Conservation (phyloP, 2,797 vertebrate genomes). For the Antennarius maculatus region DNA sequence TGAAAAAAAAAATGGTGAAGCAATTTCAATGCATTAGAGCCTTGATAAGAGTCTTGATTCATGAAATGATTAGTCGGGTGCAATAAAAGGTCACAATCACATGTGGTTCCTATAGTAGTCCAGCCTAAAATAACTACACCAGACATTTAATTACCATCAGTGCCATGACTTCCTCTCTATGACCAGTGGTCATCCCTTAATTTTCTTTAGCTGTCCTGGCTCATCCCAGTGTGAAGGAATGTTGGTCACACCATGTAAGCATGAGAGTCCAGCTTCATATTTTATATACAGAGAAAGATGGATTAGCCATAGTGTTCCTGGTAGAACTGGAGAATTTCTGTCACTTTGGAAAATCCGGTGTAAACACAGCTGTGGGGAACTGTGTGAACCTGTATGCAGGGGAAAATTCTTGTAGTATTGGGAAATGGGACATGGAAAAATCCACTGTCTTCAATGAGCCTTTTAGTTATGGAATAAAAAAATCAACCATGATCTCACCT, state of each 20-base stretch:
- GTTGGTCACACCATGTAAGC: slow-evolving; percentile 1
- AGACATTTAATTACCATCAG: neutral
- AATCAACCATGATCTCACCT: neutral
- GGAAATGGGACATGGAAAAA: neutral
- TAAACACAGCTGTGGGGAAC: slow-evolving; percentile 38
- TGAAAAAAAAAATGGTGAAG: neutral
- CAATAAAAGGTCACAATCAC: no score
- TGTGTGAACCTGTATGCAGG: neutral
- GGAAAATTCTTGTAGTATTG: neutral
- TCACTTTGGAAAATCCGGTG: slow-evolving; percentile 33
- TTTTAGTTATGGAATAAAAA: neutral
- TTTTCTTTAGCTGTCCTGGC: slow-evolving; percentile 9
- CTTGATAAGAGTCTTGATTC: neutral
- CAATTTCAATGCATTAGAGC: neutral
- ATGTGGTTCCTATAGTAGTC: neutral
- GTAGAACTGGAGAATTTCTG: slow-evolving; percentile 15
- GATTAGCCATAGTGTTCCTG: slow-evolving; percentile 26
- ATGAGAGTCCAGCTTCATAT: slow-evolving; percentile 15
- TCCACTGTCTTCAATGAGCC: neutral
- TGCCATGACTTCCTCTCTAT: neutral
- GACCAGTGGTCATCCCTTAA: slow-evolving; percentile 5
- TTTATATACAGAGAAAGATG: slow-evolving; percentile 53
- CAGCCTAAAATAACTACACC: slow-evolving; percentile 2
- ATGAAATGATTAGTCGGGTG: neutral
- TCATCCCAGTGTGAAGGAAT: slow-evolving; percentile 25